These are phyloP conservation scores for Drosophila melanica DNA, from an alignment of 1,140 invertebrate genomes.

Conservation along the genomic window DNA sequence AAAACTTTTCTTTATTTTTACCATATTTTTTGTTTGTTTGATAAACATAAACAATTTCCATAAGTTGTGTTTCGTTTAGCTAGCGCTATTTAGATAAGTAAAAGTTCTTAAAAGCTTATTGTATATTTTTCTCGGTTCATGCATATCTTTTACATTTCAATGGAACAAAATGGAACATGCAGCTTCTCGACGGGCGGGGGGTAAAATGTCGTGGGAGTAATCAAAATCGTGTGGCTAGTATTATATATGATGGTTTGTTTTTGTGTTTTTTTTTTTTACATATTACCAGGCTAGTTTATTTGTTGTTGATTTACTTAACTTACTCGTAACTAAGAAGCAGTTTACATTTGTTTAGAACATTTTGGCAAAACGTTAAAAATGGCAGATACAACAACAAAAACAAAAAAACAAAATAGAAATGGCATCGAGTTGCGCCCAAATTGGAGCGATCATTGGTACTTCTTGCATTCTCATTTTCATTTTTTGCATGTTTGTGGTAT, in stretches of 20 bases:
- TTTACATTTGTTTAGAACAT: conserved; percentile 77
- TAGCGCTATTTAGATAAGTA: neutral
- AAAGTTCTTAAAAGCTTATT: neutral
- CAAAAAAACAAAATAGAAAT: conserved; percentile 27
- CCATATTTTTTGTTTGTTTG: conserved; percentile 52
- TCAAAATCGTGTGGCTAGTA: conserved; percentile 1
- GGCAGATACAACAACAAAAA: conserved; percentile 64
- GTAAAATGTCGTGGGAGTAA: neutral
- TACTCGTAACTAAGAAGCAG: conserved; percentile 77
- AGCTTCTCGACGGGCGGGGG: neutral
- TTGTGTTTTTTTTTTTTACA: conserved; percentile 18
- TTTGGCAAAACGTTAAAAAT: conserved; percentile 51
- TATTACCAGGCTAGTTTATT: conserved; percentile 77
- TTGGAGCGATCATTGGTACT: conserved; percentile 23
- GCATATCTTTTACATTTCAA: conserved; percentile 55
- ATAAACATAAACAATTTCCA: conserved; percentile 59
- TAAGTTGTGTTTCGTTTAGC: conserved; percentile 1
- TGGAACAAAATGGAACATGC: conserved; percentile 44
- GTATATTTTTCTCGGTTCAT: neutral
- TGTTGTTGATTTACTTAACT: conserved; percentile 75
- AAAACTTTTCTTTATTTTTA: conserved; percentile 61
- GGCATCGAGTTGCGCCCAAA: conserved; percentile 53
- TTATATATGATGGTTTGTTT: neutral
- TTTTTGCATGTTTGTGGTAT: conserved; percentile 31
- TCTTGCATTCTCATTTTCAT: conserved; percentile 1